Conservation (phyloP, 2,113 vertebrate genomes). For the Anhinga rufa region DNA sequence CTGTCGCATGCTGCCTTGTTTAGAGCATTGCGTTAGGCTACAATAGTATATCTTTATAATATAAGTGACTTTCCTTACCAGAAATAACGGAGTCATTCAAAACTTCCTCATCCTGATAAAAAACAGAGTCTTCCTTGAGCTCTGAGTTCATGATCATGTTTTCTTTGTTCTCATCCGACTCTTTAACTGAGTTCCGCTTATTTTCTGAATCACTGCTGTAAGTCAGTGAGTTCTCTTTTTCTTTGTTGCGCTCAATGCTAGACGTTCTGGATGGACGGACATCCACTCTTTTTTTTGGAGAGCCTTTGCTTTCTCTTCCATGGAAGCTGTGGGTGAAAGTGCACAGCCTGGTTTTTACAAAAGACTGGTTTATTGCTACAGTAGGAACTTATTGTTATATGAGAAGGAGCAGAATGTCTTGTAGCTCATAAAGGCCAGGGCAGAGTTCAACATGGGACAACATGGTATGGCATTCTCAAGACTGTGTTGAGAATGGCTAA, state of each 20-base stretch:
- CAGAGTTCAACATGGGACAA: neutral
- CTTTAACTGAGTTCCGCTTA: conserved; percentile 69
- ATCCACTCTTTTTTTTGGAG: conserved; percentile 85
- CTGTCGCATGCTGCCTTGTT: neutral
- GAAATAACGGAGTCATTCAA: conserved; percentile 93
- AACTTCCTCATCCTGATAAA: conserved; percentile 85
- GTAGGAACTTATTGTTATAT: neutral
- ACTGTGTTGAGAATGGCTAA: neutral
- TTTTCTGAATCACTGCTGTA: conserved; percentile 68
- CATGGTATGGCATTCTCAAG: neutral
- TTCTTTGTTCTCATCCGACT: conserved; percentile 94
- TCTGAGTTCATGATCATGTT: conserved; percentile 85
- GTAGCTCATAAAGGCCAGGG: neutral
- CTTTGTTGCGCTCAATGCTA: conserved; percentile 80
- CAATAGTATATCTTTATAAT: neutral
- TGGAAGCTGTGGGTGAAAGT: conserved; percentile 78
- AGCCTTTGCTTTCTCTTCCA: conserved; percentile 81
- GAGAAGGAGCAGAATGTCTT: neutral
- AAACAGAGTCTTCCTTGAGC: conserved; percentile 74
- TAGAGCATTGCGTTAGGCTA: neutral
- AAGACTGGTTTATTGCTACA: neutral
- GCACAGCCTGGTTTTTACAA: neutral
- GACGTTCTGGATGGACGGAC: conserved; percentile 80
- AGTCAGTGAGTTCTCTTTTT: conserved; percentile 61
- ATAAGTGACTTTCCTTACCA: conserved; percentile 75